Percentiles rank a stretch among this genome's conserved stretches.
phyloP scores from a whole-genome alignment of 2,113 vertebrate genomes.

The Zeus faber region DNA sequence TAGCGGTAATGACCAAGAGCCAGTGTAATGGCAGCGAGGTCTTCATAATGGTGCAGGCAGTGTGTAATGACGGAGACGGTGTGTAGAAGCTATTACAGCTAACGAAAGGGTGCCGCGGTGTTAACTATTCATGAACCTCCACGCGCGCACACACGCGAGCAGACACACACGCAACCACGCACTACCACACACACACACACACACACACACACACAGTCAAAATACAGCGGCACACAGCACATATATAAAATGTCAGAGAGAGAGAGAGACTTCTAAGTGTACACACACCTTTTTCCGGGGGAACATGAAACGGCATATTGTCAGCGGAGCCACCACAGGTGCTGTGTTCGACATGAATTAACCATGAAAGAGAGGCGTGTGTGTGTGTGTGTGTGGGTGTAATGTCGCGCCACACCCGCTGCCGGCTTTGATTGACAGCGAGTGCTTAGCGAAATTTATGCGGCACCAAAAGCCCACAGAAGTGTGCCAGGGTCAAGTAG shows the following conservation, averaged over 20 bases:
- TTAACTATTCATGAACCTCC: conserved; percentile 66
- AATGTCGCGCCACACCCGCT: conserved; percentile 59
- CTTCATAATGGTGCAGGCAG: conserved; percentile 52
- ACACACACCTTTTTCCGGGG: conserved; percentile 19
- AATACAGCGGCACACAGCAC: background rate
- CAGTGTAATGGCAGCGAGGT: conserved; percentile 47
- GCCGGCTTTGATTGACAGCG: conserved; percentile 63
- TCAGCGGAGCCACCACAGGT: conserved; percentile 64
- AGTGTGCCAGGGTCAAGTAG: conserved; percentile 58
- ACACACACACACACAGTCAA: conserved; percentile 5
- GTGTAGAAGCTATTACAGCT: conserved; percentile 34
- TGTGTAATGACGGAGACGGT: conserved; percentile 55
- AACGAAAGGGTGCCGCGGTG: conserved; percentile 58
- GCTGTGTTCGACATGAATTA: conserved; percentile 68
- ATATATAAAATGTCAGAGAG: background rate
- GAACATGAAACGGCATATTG: conserved; percentile 28
- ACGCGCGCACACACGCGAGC: conserved; percentile 7
- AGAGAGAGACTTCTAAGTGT: background rate
- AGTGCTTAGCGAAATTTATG: conserved; percentile 55
- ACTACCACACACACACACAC: background rate
- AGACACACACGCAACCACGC: background rate
- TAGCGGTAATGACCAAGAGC: conserved; percentile 39
- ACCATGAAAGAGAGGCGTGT: conserved; percentile 67
- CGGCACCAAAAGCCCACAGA: conserved; percentile 47
- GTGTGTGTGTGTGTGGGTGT: too few species aligned